Conservation (phyloP, 2,113 vertebrate genomes). For the Brachionichthys hirsutus region DNA sequence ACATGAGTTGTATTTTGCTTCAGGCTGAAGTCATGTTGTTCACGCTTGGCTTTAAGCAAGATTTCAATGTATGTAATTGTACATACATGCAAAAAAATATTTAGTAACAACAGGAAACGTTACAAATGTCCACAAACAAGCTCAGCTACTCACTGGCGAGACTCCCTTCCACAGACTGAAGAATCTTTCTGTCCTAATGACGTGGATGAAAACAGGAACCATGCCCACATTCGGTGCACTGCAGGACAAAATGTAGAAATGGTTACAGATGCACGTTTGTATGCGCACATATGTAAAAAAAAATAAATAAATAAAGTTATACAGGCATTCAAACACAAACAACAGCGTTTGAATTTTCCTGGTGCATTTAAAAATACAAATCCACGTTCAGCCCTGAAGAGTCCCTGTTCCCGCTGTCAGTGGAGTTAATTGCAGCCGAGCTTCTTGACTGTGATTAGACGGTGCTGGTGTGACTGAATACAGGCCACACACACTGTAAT, state of each 20-base stretch:
- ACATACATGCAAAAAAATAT: not conserved
- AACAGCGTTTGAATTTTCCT: not conserved
- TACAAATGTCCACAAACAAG: not conserved
- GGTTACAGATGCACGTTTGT: not conserved
- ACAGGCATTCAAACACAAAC: not conserved
- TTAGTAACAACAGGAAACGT: not conserved
- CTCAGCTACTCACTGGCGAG: conserved; percentile 83
- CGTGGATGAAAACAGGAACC: conserved; percentile 81
- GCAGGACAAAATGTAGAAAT: conserved; percentile 24
- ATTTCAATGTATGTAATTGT: too few species aligned
- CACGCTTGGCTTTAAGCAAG: too few species aligned
- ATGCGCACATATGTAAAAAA: not conserved
- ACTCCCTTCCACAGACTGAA: conserved; percentile 94
- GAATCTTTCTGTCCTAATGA: conserved; percentile 88
- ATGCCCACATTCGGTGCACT: conserved; percentile 85
- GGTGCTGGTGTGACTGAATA: conserved; percentile 45
- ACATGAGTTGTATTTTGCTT: too few species aligned
- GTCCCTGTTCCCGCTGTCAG: conserved; percentile 7
- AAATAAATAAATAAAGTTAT: not conserved
- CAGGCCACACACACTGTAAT: conserved; percentile 39
- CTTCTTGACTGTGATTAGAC: conserved; percentile 21
- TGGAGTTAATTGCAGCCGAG: conserved; percentile 9
- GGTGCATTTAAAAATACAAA: conserved; percentile 6
- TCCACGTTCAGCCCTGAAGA: not conserved
- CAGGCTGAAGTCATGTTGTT: too few species aligned